Evolutionary conservation across 2,888 invertebrate species (phyloP).

Genomic region (Koerneria pararmatus): DNA sequence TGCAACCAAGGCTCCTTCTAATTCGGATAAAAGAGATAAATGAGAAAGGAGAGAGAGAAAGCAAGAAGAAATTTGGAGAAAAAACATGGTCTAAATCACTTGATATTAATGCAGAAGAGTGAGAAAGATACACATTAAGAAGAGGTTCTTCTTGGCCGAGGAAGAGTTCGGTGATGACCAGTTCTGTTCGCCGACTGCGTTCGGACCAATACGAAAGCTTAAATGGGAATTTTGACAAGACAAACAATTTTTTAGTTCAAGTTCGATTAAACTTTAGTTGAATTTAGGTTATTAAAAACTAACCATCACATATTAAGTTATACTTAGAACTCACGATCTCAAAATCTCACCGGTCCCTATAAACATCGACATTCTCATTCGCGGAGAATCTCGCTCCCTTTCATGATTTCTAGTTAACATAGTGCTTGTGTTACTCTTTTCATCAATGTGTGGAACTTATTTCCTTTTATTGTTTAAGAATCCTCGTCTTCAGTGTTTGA

Average conservation of each 20-base stretch:
- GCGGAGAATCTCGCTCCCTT: not conserved
- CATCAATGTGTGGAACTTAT: too few species aligned
- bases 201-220: conserved; percentile 86
- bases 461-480: too few species aligned
- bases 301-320: conserved; percentile 9
- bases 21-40: not conserved
- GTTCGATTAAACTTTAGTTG: not conserved
- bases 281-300: conserved; percentile 11
- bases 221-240: conserved; percentile 13
- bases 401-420: too few species aligned
- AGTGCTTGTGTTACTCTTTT: too few species aligned
- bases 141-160: conserved; percentile 70
- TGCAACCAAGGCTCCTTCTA: not conserved
- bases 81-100: not conserved
- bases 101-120: too few species aligned
- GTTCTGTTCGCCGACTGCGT: conserved; percentile 83
- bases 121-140: conserved; percentile 22
- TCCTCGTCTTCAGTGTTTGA: too few species aligned
- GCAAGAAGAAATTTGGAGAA: not conserved
- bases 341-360: not conserved
- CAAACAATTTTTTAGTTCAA: not conserved
- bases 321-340: not conserved
- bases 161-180: conserved; percentile 88
- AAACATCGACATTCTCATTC: not conserved
- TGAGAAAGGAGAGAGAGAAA: not conserved